A percentile compares a stretch with the other conserved stretches of the same genome.
phyloP scores from a whole-genome alignment of 2,888 invertebrate genomes.

The Cyclophora punctaria region DNA sequence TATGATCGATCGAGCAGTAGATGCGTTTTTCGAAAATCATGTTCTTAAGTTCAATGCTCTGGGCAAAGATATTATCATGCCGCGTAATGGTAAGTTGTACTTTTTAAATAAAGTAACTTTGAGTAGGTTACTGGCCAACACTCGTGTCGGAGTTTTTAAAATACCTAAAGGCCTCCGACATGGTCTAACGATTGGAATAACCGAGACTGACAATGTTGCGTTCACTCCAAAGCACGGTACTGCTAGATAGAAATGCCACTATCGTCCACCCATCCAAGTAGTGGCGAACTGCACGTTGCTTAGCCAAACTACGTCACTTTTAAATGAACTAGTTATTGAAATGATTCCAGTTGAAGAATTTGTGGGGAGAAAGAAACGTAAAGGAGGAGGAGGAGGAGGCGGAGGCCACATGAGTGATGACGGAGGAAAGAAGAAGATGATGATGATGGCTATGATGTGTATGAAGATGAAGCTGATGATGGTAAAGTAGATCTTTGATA shows the following conservation, averaged over 20 bases:
- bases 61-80: constrained; percentile 45
- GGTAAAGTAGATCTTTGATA: constrained; percentile 35
- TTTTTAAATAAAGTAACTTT: no score
- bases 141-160: no score
- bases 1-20: constrained; percentile 69
- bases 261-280: no score
- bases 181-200: no score
- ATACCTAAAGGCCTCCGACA: no score
- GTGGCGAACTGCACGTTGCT: no score
- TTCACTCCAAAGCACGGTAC: no score
- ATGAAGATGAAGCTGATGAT: constrained; percentile 78
- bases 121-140: no score
- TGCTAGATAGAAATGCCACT: no score
- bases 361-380: constrained; percentile 58
- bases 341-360: constrained; percentile 50
- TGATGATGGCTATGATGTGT: constrained; percentile 78
- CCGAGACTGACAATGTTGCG: no score
- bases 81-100: constrained; percentile 44
- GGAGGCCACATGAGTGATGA: constrained; percentile 42
- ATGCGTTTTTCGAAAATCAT: constrained; percentile 75
- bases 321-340: no score
- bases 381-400: constrained; percentile 51
- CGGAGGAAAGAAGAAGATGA: constrained; percentile 74
- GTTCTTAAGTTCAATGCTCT: constrained; percentile 59
- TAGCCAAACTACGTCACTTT: no score